A percentile compares a stretch with the other conserved stretches of the same genome.
phyloP scores from a whole-genome alignment of 2,888 invertebrate genomes.

The Torymus aiolomorphi region DNA sequence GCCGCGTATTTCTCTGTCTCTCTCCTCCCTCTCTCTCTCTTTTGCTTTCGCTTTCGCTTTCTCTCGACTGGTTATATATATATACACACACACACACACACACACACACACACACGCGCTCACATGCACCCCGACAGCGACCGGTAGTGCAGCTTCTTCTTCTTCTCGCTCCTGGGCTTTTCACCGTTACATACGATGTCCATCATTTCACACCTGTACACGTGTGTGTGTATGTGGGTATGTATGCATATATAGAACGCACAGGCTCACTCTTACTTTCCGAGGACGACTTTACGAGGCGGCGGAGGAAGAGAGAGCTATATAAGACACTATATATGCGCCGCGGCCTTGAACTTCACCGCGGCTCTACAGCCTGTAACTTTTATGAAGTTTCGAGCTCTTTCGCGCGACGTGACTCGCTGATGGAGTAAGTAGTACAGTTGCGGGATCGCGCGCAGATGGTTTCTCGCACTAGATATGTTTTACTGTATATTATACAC shows the following conservation, averaged over 20 bases:
- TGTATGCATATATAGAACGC: no score
- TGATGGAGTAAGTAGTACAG: neutral
- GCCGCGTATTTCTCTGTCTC: constrained; percentile 62
- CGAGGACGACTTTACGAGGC: constrained; percentile 11
- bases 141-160: constrained; percentile 25
- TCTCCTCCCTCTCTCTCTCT: constrained; percentile 52
- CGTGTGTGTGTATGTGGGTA: neutral
- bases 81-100: no score
- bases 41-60: constrained; percentile 23
- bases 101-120: no score
- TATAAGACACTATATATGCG: neutral
- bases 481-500: no score
- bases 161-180: constrained; percentile 25
- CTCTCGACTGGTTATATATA: neutral
- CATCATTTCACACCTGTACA: neutral
- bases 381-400: constrained; percentile 8
- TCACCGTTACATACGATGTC: neutral
- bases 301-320: neutral
- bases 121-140: neutral
- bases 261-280: neutral
- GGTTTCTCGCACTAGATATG: no score
- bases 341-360: constrained; percentile 18
- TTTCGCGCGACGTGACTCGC: constrained; percentile 1
- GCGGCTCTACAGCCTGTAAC: neutral
- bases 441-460: no score